A percentile compares a stretch with the other conserved stretches of the same genome.
Conservation (phyloP, 2,797 vertebrate species). For the Microcaecilia unicolor region DNA sequence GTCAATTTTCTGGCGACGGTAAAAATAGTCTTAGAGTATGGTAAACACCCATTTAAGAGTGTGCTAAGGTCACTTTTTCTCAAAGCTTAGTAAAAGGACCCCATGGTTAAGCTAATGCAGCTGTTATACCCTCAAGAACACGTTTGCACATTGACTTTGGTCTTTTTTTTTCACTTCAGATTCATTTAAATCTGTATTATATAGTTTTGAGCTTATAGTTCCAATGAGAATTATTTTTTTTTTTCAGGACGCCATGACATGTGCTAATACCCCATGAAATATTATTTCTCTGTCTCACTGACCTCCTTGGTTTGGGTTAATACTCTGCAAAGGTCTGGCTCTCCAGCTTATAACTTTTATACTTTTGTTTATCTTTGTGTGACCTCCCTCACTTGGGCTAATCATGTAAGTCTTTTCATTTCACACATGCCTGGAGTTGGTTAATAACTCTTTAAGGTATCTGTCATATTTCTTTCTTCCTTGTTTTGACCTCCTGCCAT, state of each 20-base stretch:
- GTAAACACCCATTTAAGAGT: no score
- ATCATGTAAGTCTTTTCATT: slow-evolving; percentile 24
- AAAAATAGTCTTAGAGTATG: no score
- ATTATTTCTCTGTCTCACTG: not conserved
- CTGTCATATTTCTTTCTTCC: not conserved
- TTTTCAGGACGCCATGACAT: not conserved
- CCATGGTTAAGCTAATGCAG: no score
- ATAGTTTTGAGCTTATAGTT: no score
- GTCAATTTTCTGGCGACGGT: no score
- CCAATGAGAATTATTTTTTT: no score
- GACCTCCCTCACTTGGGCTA: slow-evolving; percentile 2
- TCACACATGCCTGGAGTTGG: slow-evolving; percentile 10
- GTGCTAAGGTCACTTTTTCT: no score
- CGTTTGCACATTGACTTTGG: no score
- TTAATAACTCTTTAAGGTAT: slow-evolving; percentile 13
- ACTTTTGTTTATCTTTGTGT: slow-evolving; percentile 10
- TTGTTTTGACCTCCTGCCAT: slow-evolving; percentile 11
- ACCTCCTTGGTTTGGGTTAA: not conserved
- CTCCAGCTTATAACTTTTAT: slow-evolving; percentile 1
- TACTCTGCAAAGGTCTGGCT: not conserved
- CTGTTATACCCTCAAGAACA: no score
- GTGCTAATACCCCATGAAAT: not conserved
- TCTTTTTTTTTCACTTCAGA: no score
- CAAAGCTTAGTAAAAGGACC: no score
- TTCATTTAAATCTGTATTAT: no score